Percentiles rank a stretch among this genome's conserved stretches.
phyloP scores from a whole-genome alignment of 2,797 vertebrate species.

The Clarias fuscus region DNA sequence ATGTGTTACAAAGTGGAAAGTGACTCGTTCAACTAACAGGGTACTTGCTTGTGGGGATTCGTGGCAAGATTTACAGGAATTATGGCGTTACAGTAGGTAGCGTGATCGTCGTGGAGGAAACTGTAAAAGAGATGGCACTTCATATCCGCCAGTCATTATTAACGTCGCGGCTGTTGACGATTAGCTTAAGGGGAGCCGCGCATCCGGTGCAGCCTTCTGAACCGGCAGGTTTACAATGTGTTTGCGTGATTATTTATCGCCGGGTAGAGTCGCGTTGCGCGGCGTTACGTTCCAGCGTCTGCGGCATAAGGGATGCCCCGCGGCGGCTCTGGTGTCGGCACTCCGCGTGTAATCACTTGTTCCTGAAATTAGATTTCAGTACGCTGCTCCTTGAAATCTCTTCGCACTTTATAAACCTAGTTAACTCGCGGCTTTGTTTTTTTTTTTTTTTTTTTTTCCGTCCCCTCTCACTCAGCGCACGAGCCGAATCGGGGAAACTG shows the following conservation, averaged over 20 bases:
- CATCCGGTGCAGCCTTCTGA: not conserved
- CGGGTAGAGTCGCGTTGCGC: not conserved
- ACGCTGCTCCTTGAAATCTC: constrained; percentile 31
- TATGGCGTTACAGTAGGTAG: not conserved
- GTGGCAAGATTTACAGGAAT: not conserved
- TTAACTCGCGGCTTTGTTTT: constrained; percentile 44
- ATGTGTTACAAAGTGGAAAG: not conserved
- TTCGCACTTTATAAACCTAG: constrained; percentile 43
- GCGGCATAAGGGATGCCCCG: constrained; percentile 18
- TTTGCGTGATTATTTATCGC: constrained; percentile 23
- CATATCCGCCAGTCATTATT: constrained; percentile 32
- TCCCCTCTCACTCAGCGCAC: constrained; percentile 12
- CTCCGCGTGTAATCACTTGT: constrained; percentile 39
- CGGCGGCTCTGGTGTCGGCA: constrained; percentile 35
- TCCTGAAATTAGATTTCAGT: constrained; percentile 44
- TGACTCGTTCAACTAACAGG: not conserved
- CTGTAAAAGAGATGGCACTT: constrained; percentile 8
- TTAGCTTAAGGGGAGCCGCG: constrained; percentile 3
- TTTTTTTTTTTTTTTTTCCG: not conserved
- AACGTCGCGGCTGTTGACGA: not conserved
- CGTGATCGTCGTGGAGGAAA: not conserved
- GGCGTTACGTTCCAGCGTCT: not conserved
- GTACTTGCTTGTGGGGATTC: not conserved
- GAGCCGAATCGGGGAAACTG: constrained; percentile 39
- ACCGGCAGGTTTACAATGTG: not conserved